Evolutionary conservation across 2,797 vertebrate genomes (phyloP).

Genomic region (Macrochelys suwanniensis): DNA sequence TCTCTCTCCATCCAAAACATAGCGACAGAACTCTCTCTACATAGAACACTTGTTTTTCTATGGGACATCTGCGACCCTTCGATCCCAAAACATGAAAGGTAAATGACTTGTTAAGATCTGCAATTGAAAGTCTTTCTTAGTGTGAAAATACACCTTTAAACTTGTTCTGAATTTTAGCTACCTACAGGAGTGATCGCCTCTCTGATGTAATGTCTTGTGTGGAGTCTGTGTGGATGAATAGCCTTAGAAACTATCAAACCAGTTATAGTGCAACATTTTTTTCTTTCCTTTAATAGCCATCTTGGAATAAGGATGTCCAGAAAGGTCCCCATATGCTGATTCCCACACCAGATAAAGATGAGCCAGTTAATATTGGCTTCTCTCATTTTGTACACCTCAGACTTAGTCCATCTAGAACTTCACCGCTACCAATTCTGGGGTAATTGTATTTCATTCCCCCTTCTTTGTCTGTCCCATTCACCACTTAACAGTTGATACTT

Average conservation of each 20-base stretch:
- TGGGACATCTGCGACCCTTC: not conserved
- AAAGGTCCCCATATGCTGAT: constrained; percentile 87
- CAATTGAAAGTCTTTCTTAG: not conserved
- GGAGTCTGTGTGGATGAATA: not conserved
- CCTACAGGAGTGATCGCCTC: not conserved
- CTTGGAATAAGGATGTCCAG: constrained; percentile 75
- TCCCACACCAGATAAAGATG: constrained; percentile 88
- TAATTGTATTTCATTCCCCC: constrained; percentile 52
- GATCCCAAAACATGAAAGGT: not conserved
- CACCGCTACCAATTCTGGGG: constrained; percentile 91
- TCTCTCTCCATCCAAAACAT: not conserved
- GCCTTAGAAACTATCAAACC: accelerated
- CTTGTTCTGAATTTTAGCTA: not conserved
- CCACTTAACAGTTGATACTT: not conserved
- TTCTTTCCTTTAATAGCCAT: constrained; percentile 63
- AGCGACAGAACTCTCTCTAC: accelerated
- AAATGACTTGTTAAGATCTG: not conserved
- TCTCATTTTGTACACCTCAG: constrained; percentile 44
- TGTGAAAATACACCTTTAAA: not conserved
- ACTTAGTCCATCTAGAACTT: constrained; percentile 84
- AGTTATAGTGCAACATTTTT: not conserved
- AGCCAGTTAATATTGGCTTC: constrained; percentile 60
- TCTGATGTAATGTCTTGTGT: not conserved
- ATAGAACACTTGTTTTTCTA: not conserved
- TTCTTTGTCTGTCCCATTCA: not conserved